These are phyloP conservation scores for Agelas oroides DNA, from an alignment of 37 sponge, comb jelly and placozoan species.

Conservation along the genomic window DNA sequence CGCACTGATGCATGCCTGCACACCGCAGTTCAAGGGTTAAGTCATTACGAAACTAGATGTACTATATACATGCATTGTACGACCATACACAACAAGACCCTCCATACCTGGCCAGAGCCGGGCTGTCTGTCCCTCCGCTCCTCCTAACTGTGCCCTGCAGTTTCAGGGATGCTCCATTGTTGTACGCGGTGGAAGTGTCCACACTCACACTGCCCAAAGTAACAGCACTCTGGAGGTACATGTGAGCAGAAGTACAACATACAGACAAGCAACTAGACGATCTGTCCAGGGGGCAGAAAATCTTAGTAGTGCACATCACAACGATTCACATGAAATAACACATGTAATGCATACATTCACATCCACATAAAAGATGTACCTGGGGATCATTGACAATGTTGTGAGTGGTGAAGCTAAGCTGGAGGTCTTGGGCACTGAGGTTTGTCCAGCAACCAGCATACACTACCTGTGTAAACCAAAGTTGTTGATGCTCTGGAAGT, in stretches of 20 bases:
- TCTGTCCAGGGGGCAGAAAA: no score
- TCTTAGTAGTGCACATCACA: no score
- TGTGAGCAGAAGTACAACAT: no score
- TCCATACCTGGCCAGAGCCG: slow-evolving; percentile 41
- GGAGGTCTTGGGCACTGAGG: slow-evolving; percentile 81
- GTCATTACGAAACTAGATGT: no score
- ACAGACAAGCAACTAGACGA: no score
- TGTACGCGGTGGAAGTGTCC: slow-evolving; percentile 48
- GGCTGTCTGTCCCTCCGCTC: background rate
- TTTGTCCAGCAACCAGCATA: slow-evolving; percentile 67
- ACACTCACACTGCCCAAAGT: slow-evolving; percentile 45
- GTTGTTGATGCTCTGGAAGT: no score
- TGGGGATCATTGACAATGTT: slow-evolving; percentile 14
- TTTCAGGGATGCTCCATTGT: slow-evolving; percentile 63
- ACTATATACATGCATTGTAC: no score
- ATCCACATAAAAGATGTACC: slow-evolving; percentile 14
- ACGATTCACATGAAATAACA: no score
- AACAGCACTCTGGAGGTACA: slow-evolving; percentile 34
- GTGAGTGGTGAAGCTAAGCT: slow-evolving; percentile 71
- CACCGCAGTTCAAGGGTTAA: no score
- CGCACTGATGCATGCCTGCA: no score
- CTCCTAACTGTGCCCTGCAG: slow-evolving; percentile 40
- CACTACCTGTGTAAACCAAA: slow-evolving; percentile 45
- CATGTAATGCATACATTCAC: no score
- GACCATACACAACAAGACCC: no score